Evolutionary conservation across 2,797 vertebrate genomes (phyloP).

Genomic region (Hypotaenidia philippensis): DNA sequence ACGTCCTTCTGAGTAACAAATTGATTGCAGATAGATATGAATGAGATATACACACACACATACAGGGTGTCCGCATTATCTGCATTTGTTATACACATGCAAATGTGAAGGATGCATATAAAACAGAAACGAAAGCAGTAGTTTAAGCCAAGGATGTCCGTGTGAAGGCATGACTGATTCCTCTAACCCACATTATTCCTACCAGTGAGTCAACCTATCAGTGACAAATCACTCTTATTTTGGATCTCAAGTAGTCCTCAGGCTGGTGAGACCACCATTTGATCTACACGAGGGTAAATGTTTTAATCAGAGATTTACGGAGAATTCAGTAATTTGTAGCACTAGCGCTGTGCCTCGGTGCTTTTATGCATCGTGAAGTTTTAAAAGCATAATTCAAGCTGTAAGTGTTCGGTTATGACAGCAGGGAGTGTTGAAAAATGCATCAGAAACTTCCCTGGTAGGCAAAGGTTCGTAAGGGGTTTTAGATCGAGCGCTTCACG

Average conservation of each 20-base stretch:
- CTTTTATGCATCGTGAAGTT: neutral
- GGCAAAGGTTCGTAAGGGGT: neutral
- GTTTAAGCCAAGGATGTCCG: neutral
- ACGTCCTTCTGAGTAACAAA: conserved; percentile 29
- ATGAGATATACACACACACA: neutral
- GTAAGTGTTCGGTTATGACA: neutral
- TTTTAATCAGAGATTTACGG: neutral
- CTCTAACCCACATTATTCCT: neutral
- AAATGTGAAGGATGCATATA: neutral
- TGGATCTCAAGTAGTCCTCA: neutral
- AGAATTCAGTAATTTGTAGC: neutral
- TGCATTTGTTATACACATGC: neutral
- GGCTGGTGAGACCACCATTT: neutral
- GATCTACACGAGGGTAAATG: neutral
- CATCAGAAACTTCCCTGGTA: neutral
- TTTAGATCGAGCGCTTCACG: neutral
- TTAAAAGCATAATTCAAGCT: neutral
- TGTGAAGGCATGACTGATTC: neutral
- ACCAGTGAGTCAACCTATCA: neutral
- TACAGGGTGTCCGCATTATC: neutral
- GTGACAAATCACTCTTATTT: neutral
- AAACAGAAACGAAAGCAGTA: neutral
- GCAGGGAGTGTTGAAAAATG: neutral
- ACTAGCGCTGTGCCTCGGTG: neutral
- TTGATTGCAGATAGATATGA: neutral